phyloP scores from a whole-genome alignment of 2,888 invertebrate species.

The Marasmarcha lunaedactyla region DNA sequence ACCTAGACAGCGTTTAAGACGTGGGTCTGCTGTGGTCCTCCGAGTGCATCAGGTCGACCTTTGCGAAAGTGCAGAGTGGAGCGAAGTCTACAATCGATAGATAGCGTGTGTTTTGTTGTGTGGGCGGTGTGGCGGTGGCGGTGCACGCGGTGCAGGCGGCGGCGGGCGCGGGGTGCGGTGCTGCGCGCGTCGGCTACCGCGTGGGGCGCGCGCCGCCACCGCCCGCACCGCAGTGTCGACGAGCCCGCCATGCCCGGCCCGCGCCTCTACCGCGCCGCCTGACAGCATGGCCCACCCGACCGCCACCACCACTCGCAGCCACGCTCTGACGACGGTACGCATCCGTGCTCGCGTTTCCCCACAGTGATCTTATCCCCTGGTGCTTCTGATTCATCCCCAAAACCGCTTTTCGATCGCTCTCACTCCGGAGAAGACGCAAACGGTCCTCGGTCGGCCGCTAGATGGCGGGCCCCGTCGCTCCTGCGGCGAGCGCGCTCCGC shows the following conservation, averaged over 20 bases:
- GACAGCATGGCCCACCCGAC: slow-evolving; percentile 68
- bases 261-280: slow-evolving; percentile 67
- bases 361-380: slow-evolving; percentile 12
- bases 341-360: slow-evolving; percentile 22
- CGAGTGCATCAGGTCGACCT: slow-evolving; percentile 19
- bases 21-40: background rate
- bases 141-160: slow-evolving; percentile 37
- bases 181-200: slow-evolving; percentile 65
- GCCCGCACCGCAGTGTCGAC: slow-evolving; percentile 68
- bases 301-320: slow-evolving; percentile 69
- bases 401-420: slow-evolving; percentile 11
- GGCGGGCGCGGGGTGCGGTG: slow-evolving; percentile 41
- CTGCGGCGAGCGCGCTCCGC: slow-evolving; percentile 64
- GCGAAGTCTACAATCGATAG: slow-evolving; percentile 32
- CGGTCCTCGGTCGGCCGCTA: slow-evolving; percentile 62
- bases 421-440: slow-evolving; percentile 51
- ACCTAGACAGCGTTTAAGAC: no score
- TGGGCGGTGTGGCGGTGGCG: slow-evolving; percentile 32
- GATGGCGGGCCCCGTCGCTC: slow-evolving; percentile 65
- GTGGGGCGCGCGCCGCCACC: slow-evolving; percentile 68
- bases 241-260: slow-evolving; percentile 69
- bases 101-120: slow-evolving; percentile 33
- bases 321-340: slow-evolving; percentile 70
- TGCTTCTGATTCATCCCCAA: slow-evolving; percentile 16
- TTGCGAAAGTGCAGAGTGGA: slow-evolving; percentile 25